These are phyloP conservation scores for Montipora efflorescens DNA, from an alignment of 64 coral and sea anemone species.

Conservation along the genomic window DNA sequence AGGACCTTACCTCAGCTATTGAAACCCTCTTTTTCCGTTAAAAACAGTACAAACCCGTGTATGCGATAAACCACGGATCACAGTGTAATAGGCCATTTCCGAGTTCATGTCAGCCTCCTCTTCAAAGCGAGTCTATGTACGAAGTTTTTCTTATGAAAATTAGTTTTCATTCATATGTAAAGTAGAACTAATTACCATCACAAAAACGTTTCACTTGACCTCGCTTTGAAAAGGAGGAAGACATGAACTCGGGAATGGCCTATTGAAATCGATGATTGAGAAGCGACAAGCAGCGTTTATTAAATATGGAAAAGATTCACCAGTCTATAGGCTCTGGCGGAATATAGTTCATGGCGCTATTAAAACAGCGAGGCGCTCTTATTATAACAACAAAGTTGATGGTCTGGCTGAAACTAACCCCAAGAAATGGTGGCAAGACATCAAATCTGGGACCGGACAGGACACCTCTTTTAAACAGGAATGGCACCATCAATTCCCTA, in stretches of 20 bases:
- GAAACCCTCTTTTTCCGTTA: conserved; percentile 56
- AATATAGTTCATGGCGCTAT: conserved; percentile 19
- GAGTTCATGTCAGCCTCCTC: no score
- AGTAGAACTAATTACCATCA: no score
- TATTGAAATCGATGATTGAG: conserved; percentile 60
- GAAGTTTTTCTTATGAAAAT: no score
- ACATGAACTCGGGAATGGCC: no score
- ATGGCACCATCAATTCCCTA: conserved; percentile 69
- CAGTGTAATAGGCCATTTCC: no score
- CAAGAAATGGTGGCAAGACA: conserved; percentile 64
- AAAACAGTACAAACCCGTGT: conserved; percentile 48
- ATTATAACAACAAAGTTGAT: conserved; percentile 40
- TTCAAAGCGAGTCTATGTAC: no score
- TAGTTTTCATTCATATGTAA: no score
- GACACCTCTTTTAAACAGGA: conserved; percentile 26
- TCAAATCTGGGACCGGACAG: conserved; percentile 53
- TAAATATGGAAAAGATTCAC: no score
- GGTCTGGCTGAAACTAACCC: conserved; percentile 47
- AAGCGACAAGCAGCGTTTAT: conserved; percentile 64
- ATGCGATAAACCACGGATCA: conserved; percentile 53
- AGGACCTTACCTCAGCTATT: conserved; percentile 38
- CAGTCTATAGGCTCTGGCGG: conserved; percentile 40
- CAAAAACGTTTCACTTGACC: no score
- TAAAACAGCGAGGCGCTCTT: conserved; percentile 9
- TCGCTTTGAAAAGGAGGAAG: no score